Conservation (phyloP, 1,140 invertebrate species). For the Diabrotica virgifera region DNA sequence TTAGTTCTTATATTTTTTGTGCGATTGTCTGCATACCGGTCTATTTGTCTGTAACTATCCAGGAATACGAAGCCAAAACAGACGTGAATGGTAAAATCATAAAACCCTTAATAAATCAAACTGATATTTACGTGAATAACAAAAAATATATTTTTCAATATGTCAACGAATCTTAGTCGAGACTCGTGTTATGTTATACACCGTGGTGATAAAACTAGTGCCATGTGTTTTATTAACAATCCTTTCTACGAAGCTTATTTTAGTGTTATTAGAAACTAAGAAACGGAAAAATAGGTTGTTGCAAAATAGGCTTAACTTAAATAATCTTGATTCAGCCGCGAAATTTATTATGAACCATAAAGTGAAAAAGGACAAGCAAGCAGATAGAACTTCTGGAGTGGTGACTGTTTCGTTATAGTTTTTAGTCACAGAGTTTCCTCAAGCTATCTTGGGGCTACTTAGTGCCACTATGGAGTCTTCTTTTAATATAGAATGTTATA, state of each 20-base stretch:
- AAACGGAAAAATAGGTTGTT: constrained; percentile 64
- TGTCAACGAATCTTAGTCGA: constrained; percentile 39
- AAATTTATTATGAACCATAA: constrained; percentile 30
- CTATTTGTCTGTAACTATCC: constrained; percentile 69
- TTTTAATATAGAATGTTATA: constrained; percentile 78
- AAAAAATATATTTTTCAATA: constrained; percentile 46
- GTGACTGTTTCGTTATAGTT: constrained; percentile 89
- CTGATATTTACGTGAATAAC: constrained; percentile 47
- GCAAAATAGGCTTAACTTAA: constrained; percentile 33
- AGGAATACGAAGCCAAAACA: constrained; percentile 47
- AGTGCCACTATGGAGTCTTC: constrained; percentile 66
- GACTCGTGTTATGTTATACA: constrained; percentile 82
- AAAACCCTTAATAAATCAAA: constrained; percentile 26
- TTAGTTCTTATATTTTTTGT: constrained; percentile 76
- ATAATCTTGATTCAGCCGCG: constrained; percentile 27
- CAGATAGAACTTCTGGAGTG: constrained; percentile 92
- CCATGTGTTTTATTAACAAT: constrained; percentile 80
- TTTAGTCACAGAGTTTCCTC: constrained; percentile 83
- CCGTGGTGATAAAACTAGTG: constrained; percentile 81
- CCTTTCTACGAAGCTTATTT: constrained; percentile 74
- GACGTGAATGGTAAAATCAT: constrained; percentile 50
- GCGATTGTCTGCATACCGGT: constrained; percentile 83
- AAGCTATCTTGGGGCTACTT: constrained; percentile 81
- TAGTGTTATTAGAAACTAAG: constrained; percentile 73
- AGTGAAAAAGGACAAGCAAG: constrained; percentile 66